Percentiles rank a stretch among this genome's conserved stretches.
These are phyloP conservation scores for Megalurothrips usitatus DNA, from an alignment of 2,888 invertebrate genomes.

Conservation along the genomic window DNA sequence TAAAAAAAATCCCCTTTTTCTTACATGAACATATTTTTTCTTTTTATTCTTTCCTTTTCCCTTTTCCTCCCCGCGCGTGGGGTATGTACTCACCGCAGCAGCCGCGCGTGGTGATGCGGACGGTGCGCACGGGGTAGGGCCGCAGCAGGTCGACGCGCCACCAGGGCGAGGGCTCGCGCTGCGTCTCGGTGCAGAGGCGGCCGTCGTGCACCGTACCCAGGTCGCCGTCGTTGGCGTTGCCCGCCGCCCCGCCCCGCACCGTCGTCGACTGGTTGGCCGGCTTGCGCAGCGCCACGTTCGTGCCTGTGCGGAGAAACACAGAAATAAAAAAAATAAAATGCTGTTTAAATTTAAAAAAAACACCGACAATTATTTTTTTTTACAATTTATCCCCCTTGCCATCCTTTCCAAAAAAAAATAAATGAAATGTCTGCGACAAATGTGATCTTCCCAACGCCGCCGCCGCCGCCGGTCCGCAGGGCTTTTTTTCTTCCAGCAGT, in stretches of 20 bases:
- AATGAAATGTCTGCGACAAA: too few relatives aligned
- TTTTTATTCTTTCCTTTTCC: too few relatives aligned
- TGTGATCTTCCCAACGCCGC: too few relatives aligned
- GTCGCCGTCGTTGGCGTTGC: constrained; percentile 85
- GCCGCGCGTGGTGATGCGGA: constrained; percentile 78
- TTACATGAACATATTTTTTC: too few relatives aligned
- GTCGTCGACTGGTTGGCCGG: constrained; percentile 89
- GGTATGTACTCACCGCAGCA: constrained; percentile 60
- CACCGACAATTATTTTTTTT: too few relatives aligned
- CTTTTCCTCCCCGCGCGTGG: too few relatives aligned
- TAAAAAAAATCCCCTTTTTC: too few relatives aligned
- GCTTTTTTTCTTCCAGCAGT: too few relatives aligned
- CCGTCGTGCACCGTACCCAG: constrained; percentile 79
- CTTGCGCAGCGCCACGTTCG: constrained; percentile 78
- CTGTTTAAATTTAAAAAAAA: too few relatives aligned
- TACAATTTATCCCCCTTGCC: too few relatives aligned
- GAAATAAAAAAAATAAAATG: constrained; percentile 35
- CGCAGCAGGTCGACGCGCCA: constrained; percentile 85
- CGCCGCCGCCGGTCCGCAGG: too few relatives aligned
- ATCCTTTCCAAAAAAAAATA: constrained; percentile 37
- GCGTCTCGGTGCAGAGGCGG: constrained; percentile 82
- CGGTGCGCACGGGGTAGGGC: constrained; percentile 78
- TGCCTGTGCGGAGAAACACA: constrained; percentile 54
- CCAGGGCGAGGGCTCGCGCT: constrained; percentile 86
- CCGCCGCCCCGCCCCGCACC: constrained; percentile 74